Conservation (phyloP, 2,113 vertebrate species). For the Laticauda colubrina region DNA sequence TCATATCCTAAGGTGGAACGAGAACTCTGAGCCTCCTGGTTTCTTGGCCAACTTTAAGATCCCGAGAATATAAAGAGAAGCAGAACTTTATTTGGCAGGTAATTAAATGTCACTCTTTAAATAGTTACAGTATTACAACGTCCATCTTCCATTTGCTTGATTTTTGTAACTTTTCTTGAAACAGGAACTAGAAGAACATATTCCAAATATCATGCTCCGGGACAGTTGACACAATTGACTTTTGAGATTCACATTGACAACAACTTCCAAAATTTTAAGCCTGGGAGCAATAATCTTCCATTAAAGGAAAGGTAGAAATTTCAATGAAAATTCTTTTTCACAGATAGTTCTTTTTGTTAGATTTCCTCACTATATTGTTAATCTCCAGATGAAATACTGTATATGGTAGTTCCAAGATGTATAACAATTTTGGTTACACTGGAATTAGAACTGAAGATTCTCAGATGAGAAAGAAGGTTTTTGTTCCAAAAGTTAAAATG, state of each 20-base stretch:
- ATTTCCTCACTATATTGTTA: conserved; percentile 30
- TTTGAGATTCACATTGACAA: conserved; percentile 26
- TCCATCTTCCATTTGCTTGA: background rate
- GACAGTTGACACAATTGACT: conserved; percentile 21
- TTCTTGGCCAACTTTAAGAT: background rate
- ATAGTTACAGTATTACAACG: conserved; percentile 8
- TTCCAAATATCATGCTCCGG: background rate
- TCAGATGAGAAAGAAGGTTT: conserved; percentile 43
- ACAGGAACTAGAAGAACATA: conserved; percentile 7
- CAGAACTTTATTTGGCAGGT: background rate
- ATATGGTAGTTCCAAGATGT: conserved; percentile 48
- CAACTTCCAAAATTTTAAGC: conserved; percentile 10
- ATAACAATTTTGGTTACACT: conserved; percentile 30
- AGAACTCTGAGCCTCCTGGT: background rate
- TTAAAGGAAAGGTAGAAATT: background rate
- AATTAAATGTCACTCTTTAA: conserved; percentile 10
- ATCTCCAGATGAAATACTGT: conserved; percentile 33
- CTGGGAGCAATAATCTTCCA: conserved; percentile 14
- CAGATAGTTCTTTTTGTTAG: background rate
- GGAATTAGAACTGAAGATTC: background rate
- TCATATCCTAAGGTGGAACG: too few relatives aligned
- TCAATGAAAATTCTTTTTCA: background rate
- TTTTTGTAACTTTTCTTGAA: conserved; percentile 39
- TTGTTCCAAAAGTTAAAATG: conserved; percentile 51
- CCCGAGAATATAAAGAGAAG: conserved; percentile 12